Conservation (phyloP, 2,113 vertebrate species). For the Monarcha castaneiventris region DNA sequence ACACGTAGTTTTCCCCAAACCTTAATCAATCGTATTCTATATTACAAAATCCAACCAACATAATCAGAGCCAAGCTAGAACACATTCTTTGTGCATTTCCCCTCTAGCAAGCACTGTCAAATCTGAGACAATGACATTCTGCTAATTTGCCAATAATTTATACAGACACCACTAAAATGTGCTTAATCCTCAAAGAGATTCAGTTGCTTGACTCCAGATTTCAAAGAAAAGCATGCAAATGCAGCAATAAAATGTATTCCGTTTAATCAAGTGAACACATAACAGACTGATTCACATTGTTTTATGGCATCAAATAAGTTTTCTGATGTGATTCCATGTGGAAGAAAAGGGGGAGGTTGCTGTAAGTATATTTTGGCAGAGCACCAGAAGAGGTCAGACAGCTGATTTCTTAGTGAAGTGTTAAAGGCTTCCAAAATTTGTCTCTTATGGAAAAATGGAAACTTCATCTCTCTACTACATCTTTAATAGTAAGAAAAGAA, state of each 20-base stretch:
- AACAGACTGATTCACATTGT: conserved; percentile 49
- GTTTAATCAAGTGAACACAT: conserved; percentile 65
- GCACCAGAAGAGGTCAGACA: conserved; percentile 22
- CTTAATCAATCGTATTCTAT: not conserved
- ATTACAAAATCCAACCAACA: not conserved
- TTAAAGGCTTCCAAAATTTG: conserved; percentile 53
- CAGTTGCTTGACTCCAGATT: conserved; percentile 48
- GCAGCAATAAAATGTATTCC: conserved; percentile 58
- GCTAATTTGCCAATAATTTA: conserved; percentile 53
- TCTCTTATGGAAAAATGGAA: conserved; percentile 9
- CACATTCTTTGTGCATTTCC: not conserved
- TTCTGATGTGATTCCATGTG: conserved; percentile 23
- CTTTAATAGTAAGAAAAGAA: not conserved
- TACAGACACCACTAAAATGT: conserved; percentile 33
- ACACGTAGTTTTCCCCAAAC: not conserved
- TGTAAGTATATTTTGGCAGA: conserved; percentile 57
- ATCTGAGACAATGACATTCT: not conserved
- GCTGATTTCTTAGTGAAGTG: conserved; percentile 36
- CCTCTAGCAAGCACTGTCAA: not conserved
- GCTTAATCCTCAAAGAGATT: conserved; percentile 65
- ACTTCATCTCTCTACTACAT: not conserved
- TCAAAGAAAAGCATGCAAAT: conserved; percentile 51
- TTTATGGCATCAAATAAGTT: conserved; percentile 55
- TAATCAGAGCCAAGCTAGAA: not conserved
- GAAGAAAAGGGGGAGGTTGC: conserved; percentile 15